Evolutionary conservation across 2,797 vertebrate species (phyloP).

Genomic region (Rousettus madagascariensis): DNA sequence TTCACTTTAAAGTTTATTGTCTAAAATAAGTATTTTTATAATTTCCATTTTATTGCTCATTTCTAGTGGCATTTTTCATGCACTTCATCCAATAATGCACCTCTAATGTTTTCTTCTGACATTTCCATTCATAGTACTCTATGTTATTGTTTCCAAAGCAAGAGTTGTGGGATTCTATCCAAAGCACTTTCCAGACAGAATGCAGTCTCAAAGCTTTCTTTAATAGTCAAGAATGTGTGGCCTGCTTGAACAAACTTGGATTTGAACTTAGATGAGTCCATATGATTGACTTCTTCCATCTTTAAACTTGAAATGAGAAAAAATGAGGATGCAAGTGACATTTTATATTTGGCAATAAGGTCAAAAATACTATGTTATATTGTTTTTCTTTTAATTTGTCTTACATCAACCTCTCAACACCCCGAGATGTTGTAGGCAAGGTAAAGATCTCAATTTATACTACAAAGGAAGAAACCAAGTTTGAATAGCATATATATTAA

Average conservation of each 20-base stretch:
- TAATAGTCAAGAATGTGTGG: neutral
- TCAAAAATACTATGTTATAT: neutral
- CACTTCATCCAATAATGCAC: neutral
- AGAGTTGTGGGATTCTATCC: neutral
- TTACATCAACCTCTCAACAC: neutral
- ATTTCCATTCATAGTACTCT: constrained; percentile 13
- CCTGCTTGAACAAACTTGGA: neutral
- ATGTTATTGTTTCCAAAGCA: constrained; percentile 35
- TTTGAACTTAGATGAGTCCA: neutral
- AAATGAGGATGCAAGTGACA: neutral
- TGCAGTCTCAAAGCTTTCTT: neutral
- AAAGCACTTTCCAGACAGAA: neutral
- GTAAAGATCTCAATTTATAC: neutral
- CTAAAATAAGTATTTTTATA: neutral
- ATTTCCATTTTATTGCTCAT: neutral
- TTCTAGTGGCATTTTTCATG: neutral
- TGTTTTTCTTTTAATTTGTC: neutral
- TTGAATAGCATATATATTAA: neutral
- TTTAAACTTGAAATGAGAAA: neutral
- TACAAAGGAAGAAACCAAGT: neutral
- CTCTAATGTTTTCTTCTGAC: neutral
- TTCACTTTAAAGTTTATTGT: neutral
- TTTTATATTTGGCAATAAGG: neutral
- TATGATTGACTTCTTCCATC: neutral
- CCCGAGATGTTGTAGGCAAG: neutral